Percentiles rank a stretch among this genome's conserved stretches.
Conservation (phyloP, 1,140 invertebrate genomes). For the Trichonephila clavipes region DNA sequence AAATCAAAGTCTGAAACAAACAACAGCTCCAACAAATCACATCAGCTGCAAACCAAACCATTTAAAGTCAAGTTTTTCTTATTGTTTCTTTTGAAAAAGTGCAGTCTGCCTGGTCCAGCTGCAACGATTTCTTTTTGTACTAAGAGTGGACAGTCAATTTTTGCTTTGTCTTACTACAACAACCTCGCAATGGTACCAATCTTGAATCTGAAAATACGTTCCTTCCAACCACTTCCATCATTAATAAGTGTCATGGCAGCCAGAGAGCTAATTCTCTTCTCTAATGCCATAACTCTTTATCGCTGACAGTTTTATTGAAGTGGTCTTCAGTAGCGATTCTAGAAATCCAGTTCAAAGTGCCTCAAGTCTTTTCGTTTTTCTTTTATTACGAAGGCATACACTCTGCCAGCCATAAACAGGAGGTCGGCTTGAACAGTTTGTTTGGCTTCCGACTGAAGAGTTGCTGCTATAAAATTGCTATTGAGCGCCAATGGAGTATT, state of each 20-base stretch:
- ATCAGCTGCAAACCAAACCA: neutral
- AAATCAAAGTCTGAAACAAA: neutral
- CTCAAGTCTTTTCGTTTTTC: slow-evolving; percentile 32
- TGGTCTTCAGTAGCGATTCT: slow-evolving; percentile 36
- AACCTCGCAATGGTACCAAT: neutral
- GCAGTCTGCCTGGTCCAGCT: slow-evolving; percentile 30
- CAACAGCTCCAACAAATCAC: slow-evolving; percentile 18
- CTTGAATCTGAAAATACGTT: slow-evolving; percentile 50
- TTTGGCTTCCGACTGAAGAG: slow-evolving; percentile 9
- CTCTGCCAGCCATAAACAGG: slow-evolving; percentile 44
- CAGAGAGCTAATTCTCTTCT: slow-evolving; percentile 56
- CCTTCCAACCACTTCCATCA: slow-evolving; percentile 31
- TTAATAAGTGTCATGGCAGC: slow-evolving; percentile 63
- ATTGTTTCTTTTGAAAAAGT: slow-evolving; percentile 4
- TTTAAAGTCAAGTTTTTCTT: slow-evolving; percentile 37
- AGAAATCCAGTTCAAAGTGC: slow-evolving; percentile 45
- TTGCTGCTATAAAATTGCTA: slow-evolving; percentile 38
- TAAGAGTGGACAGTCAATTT: slow-evolving; percentile 46
- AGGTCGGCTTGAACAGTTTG: slow-evolving; percentile 19
- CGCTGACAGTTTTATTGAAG: slow-evolving; percentile 68
- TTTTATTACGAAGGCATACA: neutral
- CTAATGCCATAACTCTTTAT: slow-evolving; percentile 66
- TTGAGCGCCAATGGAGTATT: neutral
- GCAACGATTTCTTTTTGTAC: slow-evolving; percentile 58
- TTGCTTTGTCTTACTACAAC: slow-evolving; percentile 23